Conservation (phyloP, 2,888 invertebrate genomes). For the Cotesia congregata region DNA sequence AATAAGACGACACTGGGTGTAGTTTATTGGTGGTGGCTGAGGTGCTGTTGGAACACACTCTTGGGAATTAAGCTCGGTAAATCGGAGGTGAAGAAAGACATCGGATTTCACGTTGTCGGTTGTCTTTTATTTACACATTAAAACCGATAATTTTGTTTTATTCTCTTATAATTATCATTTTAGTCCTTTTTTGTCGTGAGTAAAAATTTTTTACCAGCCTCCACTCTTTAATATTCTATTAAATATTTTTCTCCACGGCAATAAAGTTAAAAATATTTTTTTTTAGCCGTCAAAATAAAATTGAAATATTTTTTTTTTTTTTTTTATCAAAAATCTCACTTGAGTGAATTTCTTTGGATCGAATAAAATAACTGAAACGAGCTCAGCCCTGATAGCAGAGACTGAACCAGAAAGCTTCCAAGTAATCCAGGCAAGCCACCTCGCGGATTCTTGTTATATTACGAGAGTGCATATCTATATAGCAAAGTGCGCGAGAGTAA, state of each 20-base stretch:
- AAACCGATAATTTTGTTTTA: background rate
- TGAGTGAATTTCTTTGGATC: background rate
- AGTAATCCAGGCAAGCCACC: background rate
- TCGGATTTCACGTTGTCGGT: background rate
- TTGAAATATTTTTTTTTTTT: no score
- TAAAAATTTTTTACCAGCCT: background rate
- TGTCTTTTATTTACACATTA: background rate
- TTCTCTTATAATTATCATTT: background rate
- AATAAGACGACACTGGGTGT: conserved; percentile 43
- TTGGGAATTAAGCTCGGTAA: conserved; percentile 20
- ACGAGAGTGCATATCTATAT: background rate
- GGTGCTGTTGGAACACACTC: conserved; percentile 26
- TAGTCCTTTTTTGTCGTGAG: background rate
- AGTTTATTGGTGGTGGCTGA: conserved; percentile 35
- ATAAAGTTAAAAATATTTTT: no score
- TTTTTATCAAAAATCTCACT: no score
- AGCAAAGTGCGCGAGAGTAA: background rate
- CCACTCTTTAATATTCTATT: background rate
- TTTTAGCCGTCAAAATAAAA: no score
- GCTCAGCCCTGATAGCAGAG: background rate
- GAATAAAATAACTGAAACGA: background rate
- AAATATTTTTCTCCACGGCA: no score
- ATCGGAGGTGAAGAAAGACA: conserved; percentile 6
- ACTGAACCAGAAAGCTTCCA: background rate
- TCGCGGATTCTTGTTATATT: background rate